These are phyloP conservation scores for Drosophila stalkeri DNA, from an alignment of 2,888 invertebrate genomes.

Conservation along the genomic window DNA sequence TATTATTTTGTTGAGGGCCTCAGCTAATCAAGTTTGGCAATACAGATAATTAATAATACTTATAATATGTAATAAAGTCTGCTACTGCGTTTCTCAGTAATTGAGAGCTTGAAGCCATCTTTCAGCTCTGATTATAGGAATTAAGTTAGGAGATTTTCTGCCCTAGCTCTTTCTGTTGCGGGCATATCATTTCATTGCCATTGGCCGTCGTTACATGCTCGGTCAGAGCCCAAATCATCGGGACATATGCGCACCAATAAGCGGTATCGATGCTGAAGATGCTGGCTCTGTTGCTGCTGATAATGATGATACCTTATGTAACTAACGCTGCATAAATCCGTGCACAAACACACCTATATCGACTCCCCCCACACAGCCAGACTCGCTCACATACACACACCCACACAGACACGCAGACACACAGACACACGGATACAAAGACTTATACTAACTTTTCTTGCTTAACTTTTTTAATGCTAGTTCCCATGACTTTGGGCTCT, in stretches of 20 bases:
- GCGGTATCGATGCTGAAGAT: constrained; percentile 50
- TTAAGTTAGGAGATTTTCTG: constrained; percentile 19
- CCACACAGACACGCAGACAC: constrained; percentile 7
- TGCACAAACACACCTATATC: constrained; percentile 45
- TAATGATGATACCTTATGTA: constrained; percentile 77
- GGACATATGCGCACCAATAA: constrained; percentile 52
- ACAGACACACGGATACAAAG: constrained; percentile 4
- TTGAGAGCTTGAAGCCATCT: not conserved
- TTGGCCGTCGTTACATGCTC: constrained; percentile 13
- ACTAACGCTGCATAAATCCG: constrained; percentile 79
- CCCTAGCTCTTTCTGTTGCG: constrained; percentile 16
- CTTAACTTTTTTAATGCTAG: constrained; percentile 59
- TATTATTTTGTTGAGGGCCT: no score
- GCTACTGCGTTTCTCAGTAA: not conserved
- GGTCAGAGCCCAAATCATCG: constrained; percentile 31
- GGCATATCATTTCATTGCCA: constrained; percentile 2
- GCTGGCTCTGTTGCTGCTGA: constrained; percentile 46
- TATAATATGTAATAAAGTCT: no score
- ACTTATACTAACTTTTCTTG: constrained; percentile 37
- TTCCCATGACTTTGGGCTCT: constrained; percentile 26
- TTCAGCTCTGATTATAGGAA: not conserved
- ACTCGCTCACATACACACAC: constrained; percentile 6
- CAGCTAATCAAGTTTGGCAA: no score
- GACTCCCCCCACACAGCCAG: constrained; percentile 1
- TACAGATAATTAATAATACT: no score